Evolutionary conservation across 2,113 vertebrate genomes (phyloP).

Genomic region (Bos taurus): DNA sequence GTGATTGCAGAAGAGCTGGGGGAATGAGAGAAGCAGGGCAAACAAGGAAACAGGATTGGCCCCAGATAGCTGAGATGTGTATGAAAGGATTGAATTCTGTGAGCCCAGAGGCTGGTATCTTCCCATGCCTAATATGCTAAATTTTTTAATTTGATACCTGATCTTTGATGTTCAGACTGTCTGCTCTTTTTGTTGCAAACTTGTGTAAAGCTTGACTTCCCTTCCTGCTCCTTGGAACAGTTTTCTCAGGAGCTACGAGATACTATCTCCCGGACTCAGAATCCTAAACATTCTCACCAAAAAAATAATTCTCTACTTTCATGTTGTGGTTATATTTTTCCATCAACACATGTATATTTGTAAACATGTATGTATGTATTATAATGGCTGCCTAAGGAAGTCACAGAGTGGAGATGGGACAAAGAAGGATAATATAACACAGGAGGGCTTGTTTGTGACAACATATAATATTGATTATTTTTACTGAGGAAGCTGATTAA

Average conservation of each 20-base stretch:
- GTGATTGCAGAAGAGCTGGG: background rate
- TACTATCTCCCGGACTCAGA: fast-evolving
- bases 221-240: background rate
- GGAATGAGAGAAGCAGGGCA: background rate
- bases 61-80: background rate
- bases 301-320: background rate
- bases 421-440: background rate
- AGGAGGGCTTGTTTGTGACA: background rate
- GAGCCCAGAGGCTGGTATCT: background rate
- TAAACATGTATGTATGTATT: background rate
- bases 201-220: background rate
- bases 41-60: background rate
- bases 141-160: background rate
- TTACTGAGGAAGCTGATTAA: background rate
- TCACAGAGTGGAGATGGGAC: background rate
- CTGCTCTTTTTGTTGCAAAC: background rate
- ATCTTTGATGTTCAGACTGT: background rate
- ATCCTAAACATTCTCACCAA: background rate
- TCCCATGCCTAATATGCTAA: background rate
- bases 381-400: background rate
- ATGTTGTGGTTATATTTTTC: background rate
- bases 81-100: background rate
- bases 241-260: background rate
- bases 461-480: background rate
- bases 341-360: background rate